Evolutionary conservation across 2,888 invertebrate species (phyloP), one percentile per base, ranked within the genome.

Genomic region (Apodemia mormo): DNA sequence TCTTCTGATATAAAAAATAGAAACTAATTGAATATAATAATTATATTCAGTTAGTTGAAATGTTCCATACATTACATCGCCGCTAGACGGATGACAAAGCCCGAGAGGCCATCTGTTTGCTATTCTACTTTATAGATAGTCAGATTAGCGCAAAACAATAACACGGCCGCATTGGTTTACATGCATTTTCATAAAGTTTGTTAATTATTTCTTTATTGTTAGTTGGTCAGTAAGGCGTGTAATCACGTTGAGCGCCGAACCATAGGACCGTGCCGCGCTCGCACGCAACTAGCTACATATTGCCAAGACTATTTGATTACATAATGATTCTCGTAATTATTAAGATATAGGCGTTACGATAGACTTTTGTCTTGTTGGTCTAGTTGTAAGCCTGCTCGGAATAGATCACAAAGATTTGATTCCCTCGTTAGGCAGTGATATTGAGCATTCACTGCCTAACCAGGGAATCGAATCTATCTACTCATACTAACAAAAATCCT

Each of bases 141-240:
- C 14, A 14, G 14, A 61, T 61, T 61, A 14, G 37, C 61, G 7
- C 33, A 37, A 33, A 61, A 61, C 37, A 61, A 61, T 61, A 61
- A 52, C 52, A 52, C 14, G 37, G 61, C 12, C 6, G 58, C 61
- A 61, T 61, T 61, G 33, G 33, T 61, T 61, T 37, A 33, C 37
- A 33, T 61, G 61, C 33, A 61, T 61, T 61, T 61, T 30, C 58
- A 61, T 64, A 58, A 58, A 64, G 64, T 64, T 64, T 69, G 68
- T 69, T 72, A 72, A 58, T 76, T 83, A 81, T 83, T 86, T 82
- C 77, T 81, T 79, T 81, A 81, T 84, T 81, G 81, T 86, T 86
- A 85, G 85, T 88, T 84, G 87, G 88, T 85, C 84, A 89, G 83
- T 84, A 83, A 87, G 83, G 81, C 87, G 83, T 87, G 82, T 86